These are phyloP conservation scores for Decapterus maruadsi DNA, from an alignment of 2,797 vertebrate genomes.

Conservation along the genomic window DNA sequence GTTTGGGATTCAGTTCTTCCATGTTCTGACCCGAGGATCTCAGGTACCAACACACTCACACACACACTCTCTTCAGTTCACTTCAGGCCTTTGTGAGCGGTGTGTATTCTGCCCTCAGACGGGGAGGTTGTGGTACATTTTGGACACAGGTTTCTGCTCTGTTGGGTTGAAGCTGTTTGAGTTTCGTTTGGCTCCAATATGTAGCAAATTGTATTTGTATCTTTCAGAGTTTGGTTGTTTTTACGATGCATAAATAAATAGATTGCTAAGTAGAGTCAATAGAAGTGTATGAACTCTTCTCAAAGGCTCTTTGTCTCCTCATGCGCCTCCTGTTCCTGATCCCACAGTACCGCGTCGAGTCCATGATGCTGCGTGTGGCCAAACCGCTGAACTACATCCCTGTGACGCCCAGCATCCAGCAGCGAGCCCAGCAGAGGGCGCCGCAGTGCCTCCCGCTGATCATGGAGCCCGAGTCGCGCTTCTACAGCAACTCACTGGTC, in stretches of 20 bases:
- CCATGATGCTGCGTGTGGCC: constrained; percentile 97
- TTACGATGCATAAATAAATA: too few relatives aligned
- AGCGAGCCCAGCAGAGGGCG: constrained; percentile 95
- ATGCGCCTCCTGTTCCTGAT: not conserved
- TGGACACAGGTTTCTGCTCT: not conserved
- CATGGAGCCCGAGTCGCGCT: constrained; percentile 98
- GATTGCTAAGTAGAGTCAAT: too few relatives aligned
- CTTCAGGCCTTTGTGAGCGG: too few relatives aligned
- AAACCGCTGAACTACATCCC: constrained; percentile 98
- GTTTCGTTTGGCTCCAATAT: not conserved
- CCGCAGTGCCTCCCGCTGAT: constrained; percentile 93
- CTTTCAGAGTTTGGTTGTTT: too few relatives aligned
- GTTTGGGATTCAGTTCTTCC: constrained; percentile 98
- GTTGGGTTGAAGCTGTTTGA: not conserved
- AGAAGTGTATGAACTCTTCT: too few relatives aligned
- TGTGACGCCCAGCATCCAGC: constrained; percentile 92
- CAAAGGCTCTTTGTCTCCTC: too few relatives aligned
- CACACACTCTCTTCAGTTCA: not conserved
- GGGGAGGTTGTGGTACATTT: too few relatives aligned
- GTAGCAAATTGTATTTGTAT: too few relatives aligned
- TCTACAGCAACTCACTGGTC: constrained; percentile 97
- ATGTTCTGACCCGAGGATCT: constrained; percentile 96
- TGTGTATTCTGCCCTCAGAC: too few relatives aligned
- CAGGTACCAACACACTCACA: constrained; percentile 85
- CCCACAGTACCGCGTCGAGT: constrained; percentile 96